phyloP scores from a whole-genome alignment of 1,140 invertebrate genomes.

The Drosophila setifemur region DNA sequence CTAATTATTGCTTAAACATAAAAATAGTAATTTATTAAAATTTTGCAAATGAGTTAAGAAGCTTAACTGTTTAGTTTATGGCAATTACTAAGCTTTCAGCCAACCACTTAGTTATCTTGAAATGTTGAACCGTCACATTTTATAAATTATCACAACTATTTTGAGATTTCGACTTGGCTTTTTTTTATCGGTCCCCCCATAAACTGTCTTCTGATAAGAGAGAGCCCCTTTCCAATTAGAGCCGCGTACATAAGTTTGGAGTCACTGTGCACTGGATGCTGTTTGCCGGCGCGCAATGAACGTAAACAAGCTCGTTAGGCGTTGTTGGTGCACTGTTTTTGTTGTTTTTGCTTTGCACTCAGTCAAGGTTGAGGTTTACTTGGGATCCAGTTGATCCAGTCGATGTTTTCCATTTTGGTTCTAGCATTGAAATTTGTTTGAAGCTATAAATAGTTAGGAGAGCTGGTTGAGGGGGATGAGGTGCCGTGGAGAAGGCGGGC shows the following conservation, averaged over 20 bases:
- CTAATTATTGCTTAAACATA: no score
- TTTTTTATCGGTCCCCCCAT: not conserved
- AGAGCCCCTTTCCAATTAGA: not conserved
- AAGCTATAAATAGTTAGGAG: constrained; percentile 27
- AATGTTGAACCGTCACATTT: not conserved
- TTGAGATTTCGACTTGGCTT: not conserved
- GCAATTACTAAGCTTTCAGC: not conserved
- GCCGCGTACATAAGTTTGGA: not conserved
- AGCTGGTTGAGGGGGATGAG: not conserved
- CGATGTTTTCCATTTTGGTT: constrained; percentile 4
- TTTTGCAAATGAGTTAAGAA: no score
- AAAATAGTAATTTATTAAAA: no score
- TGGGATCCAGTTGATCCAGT: constrained; percentile 43
- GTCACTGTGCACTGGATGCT: constrained; percentile 33
- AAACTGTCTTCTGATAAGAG: constrained; percentile 5
- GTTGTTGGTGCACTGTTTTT: constrained; percentile 9
- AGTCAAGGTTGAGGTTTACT: constrained; percentile 54
- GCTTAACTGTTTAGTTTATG: not conserved
- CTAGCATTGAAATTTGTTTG: constrained; percentile 26
- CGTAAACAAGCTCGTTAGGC: constrained; percentile 76
- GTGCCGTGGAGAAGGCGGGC: not conserved
- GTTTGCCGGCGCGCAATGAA: constrained; percentile 49
- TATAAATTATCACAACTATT: not conserved
- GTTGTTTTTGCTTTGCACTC: constrained; percentile 14
- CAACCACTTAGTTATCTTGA: not conserved